These are phyloP conservation scores for Apamea monoglypha DNA, from an alignment of 2,888 invertebrate species.

Conservation along the genomic window DNA sequence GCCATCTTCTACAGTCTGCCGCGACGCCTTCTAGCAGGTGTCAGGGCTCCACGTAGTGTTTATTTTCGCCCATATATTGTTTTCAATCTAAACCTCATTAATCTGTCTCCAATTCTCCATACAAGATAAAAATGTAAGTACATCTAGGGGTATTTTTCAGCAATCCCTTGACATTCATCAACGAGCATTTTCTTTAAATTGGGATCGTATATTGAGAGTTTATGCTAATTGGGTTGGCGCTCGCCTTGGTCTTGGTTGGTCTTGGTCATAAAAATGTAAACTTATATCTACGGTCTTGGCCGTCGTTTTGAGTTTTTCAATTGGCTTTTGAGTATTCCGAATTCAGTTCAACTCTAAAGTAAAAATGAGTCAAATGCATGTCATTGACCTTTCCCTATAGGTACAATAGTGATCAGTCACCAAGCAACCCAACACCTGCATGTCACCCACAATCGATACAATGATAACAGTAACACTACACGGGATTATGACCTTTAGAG, in stretches of 20 bases:
- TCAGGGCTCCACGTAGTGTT: too few species aligned
- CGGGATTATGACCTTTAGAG: conserved; percentile 51
- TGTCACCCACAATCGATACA: conserved; percentile 72
- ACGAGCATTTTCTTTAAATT: too few species aligned
- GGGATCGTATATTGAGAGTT: too few species aligned
- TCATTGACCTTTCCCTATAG: conserved; percentile 63
- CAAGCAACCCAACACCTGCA: conserved; percentile 67
- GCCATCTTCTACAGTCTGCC: too few species aligned
- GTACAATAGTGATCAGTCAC: conserved; percentile 66
- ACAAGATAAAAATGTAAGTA: not conserved
- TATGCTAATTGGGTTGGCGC: too few species aligned
- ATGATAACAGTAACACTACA: conserved; percentile 63
- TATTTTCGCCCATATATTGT: not conserved
- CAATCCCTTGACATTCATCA: too few species aligned
- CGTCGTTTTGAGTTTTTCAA: not conserved
- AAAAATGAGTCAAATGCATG: conserved; percentile 35
- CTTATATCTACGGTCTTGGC: too few species aligned
- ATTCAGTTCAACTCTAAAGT: not conserved
- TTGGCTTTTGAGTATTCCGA: not conserved
- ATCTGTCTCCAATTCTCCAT: not conserved
- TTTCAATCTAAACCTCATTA: not conserved
- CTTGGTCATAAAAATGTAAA: too few species aligned
- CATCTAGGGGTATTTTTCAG: too few species aligned
- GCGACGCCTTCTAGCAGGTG: too few species aligned
- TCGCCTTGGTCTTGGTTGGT: too few species aligned